Evolutionary conservation across 2,888 invertebrate species (phyloP).

Genomic region (Polyommatus iphigenia): DNA sequence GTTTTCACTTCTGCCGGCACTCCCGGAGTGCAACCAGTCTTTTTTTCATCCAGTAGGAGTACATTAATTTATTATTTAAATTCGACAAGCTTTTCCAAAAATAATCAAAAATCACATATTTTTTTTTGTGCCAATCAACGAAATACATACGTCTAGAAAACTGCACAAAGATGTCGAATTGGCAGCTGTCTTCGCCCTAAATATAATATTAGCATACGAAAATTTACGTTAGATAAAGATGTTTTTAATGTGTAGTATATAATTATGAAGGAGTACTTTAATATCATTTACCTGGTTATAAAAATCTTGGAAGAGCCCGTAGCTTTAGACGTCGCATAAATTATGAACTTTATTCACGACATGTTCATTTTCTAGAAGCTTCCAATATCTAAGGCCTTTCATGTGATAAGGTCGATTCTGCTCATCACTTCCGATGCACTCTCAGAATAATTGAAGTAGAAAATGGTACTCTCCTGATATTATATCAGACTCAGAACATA

Average conservation of each 20-base stretch:
- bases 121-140: no score
- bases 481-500: no score
- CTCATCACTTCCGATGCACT: background rate
- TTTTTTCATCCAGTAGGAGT: no score
- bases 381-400: background rate
- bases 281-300: background rate
- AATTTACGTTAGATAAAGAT: background rate
- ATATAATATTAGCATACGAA: background rate
- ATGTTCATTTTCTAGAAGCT: slow-evolving; percentile 5
- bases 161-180: no score
- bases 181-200: no score
- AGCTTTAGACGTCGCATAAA: background rate
- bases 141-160: no score
- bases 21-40: no score
- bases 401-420: background rate
- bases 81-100: no score
- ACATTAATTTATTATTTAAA: no score
- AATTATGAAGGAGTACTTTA: background rate
- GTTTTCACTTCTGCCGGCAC: no score
- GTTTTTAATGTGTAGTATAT: background rate
- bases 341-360: background rate
- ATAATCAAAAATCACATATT: no score
- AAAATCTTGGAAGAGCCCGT: background rate
- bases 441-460: background rate
- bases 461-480: no score